Conservation (phyloP, 2,113 vertebrate genomes). For the Ceyx margarethae region DNA sequence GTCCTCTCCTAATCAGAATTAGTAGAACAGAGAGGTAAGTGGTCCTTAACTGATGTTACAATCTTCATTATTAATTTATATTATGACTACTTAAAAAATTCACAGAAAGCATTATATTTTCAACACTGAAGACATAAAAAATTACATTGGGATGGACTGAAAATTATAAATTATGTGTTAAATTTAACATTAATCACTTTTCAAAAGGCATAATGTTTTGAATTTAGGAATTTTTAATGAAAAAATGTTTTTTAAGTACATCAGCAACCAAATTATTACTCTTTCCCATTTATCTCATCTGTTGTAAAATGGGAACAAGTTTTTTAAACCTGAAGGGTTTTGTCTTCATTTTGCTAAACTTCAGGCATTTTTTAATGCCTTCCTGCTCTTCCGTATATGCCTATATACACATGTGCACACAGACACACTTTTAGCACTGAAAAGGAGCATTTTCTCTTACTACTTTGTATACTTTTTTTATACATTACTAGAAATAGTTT, state of each 20-base stretch:
- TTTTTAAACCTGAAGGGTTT: accelerated
- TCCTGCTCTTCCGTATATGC: not conserved
- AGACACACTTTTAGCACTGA: not conserved
- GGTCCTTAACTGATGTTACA: not conserved
- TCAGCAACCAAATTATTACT: not conserved
- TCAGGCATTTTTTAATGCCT: not conserved
- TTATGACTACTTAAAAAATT: not conserved
- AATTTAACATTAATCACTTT: not conserved
- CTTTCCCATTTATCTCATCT: not conserved
- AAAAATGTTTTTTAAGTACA: not conserved
- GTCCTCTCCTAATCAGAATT: not conserved
- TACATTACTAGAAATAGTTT: not conserved
- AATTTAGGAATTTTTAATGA: not conserved
- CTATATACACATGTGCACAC: not conserved
- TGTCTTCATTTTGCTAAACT: not conserved
- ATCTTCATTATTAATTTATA: not conserved
- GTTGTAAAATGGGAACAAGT: not conserved
- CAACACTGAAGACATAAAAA: not conserved
- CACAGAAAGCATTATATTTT: not conserved
- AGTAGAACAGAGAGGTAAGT: not conserved
- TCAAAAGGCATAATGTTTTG: not conserved
- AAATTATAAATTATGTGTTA: not conserved
- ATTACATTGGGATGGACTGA: not conserved
- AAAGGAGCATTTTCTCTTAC: not conserved
- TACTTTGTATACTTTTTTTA: not conserved